phyloP scores from a whole-genome alignment of 2,113 vertebrate species.

The Butorides virescens region DNA sequence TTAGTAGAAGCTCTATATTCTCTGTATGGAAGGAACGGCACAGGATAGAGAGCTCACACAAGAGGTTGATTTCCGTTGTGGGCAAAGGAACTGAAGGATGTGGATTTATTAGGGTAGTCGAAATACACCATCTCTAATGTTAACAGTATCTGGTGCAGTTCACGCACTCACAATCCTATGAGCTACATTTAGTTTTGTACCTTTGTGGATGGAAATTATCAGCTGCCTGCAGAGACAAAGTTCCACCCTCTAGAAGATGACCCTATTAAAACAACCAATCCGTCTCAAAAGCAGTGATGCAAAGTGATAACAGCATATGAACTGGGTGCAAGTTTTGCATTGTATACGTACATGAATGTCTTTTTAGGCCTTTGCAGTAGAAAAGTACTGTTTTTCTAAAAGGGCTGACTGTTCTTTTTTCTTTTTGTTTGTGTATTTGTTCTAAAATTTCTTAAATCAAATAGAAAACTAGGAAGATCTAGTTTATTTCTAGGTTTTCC shows the following conservation, averaged over 20 bases:
- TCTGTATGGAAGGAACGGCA: neutral
- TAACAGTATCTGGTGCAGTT: neutral
- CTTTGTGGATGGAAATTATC: neutral
- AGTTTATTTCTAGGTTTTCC: neutral
- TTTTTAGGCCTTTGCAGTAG: neutral
- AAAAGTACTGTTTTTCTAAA: neutral
- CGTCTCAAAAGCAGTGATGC: neutral
- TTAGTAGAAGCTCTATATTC: neutral
- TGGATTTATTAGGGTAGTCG: neutral
- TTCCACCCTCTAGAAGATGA: neutral
- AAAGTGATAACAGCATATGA: neutral
- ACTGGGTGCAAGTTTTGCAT: neutral
- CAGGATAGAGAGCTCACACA: neutral
- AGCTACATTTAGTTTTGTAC: neutral
- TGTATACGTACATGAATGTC: accelerated
- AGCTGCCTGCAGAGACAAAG: neutral
- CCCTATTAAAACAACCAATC: neutral
- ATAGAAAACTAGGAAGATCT: neutral
- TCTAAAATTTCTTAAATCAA: neutral
- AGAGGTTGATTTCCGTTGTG: neutral
- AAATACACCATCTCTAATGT: neutral
- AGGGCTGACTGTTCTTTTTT: neutral
- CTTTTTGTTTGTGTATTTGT: neutral
- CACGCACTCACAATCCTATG: neutral
- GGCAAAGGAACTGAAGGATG: neutral